Conservation (phyloP, 2,888 invertebrate genomes). For the Chymomyza procnemis region DNA sequence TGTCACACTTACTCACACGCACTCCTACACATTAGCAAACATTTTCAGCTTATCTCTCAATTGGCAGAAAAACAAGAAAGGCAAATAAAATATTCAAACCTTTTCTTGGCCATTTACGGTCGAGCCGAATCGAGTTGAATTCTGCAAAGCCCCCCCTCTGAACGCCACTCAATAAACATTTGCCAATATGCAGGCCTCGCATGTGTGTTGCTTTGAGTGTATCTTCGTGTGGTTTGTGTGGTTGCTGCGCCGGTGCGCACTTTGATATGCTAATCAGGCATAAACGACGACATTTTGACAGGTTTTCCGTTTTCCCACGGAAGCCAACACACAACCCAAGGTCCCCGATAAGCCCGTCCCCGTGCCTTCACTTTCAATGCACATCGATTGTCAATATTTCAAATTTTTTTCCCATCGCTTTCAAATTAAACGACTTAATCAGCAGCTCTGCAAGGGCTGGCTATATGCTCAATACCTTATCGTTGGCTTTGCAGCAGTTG, state of each 20-base stretch:
- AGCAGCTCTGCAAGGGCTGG: background rate
- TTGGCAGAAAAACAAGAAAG: conserved; percentile 45
- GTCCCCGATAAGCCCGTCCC: conserved; percentile 24
- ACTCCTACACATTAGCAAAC: conserved; percentile 16
- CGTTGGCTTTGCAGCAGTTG: background rate
- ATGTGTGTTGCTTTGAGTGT: conserved; percentile 31
- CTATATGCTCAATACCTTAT: background rate
- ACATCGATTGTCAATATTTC: conserved; percentile 10
- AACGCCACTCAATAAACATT: conserved; percentile 60
- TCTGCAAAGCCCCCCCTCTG: background rate
- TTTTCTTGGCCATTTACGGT: conserved; percentile 29
- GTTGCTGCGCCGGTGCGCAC: conserved; percentile 18
- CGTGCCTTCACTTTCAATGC: conserved; percentile 5
- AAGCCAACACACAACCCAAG: conserved; percentile 26
- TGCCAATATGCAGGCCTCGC: conserved; percentile 61
- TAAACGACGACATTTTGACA: conserved; percentile 70
- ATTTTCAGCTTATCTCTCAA: conserved; percentile 51
- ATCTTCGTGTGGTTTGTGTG: conserved; percentile 20
- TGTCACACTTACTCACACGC: background rate
- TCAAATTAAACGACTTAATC: conserved; percentile 12
- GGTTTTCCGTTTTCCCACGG: conserved; percentile 70
- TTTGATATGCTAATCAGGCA: conserved; percentile 69
- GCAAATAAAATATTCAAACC: conserved; percentile 64
- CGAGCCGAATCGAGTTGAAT: background rate
- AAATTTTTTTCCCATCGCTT: conserved; percentile 34